These are phyloP conservation scores for Atrichornis clamosus DNA, from an alignment of 2,113 vertebrate species.

Conservation along the genomic window DNA sequence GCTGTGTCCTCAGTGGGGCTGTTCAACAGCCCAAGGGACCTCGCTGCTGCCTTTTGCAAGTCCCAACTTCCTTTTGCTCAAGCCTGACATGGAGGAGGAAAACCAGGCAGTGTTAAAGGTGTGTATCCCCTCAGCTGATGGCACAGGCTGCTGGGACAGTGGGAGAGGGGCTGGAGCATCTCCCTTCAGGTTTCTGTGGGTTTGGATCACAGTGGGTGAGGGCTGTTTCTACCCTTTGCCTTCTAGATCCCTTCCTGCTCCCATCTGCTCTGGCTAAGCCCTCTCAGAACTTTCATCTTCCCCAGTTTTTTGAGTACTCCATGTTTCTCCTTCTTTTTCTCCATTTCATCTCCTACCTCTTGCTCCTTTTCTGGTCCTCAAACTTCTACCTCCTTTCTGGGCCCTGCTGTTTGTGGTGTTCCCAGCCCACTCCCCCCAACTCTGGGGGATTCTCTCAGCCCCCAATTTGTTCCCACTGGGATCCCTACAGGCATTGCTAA, in stretches of 20 bases:
- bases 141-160: neutral
- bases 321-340: neutral
- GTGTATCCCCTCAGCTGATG: neutral
- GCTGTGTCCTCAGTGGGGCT: neutral
- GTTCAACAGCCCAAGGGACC: neutral
- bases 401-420: neutral
- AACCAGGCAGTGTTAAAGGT: accelerated
- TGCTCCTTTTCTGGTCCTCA: neutral
- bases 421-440: accelerated
- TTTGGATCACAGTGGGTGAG: neutral
- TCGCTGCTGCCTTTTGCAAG: neutral
- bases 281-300: neutral
- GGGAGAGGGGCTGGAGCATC: neutral
- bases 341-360: neutral
- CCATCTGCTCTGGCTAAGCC: neutral
- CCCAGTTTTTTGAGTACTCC: neutral
- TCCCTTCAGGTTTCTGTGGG: neutral
- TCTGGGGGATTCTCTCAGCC: neutral
- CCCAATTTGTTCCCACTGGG: accelerated
- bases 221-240: neutral
- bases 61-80: neutral
- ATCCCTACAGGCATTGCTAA: neutral
- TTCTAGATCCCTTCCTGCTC: neutral
- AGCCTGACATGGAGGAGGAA: neutral
- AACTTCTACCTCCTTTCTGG: neutral